Evolutionary conservation across 2,888 invertebrate genomes (phyloP).

Genomic region (Melanophora roralis): DNA sequence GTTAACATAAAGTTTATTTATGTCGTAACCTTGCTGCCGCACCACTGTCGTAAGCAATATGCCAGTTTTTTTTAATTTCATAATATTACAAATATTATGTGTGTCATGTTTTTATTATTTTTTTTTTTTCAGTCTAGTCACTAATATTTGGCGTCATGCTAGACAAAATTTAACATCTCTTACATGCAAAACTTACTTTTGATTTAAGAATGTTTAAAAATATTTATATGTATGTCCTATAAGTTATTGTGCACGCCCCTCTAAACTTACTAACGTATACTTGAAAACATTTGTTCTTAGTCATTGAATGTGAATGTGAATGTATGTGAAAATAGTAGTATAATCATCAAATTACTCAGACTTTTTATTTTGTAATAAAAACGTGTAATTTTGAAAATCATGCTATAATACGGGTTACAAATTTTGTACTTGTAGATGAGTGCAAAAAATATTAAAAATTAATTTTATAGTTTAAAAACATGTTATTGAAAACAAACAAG

Average conservation of each 20-base stretch:
- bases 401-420: constrained; percentile 47
- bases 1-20: background rate
- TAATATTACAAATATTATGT: constrained; percentile 44
- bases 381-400: constrained; percentile 16
- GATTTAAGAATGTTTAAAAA: constrained; percentile 15
- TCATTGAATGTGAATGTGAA: background rate
- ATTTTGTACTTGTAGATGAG: constrained; percentile 26
- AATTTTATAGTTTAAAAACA: constrained; percentile 40
- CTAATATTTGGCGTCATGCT: constrained; percentile 60
- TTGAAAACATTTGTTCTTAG: background rate
- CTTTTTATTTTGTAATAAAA: background rate
- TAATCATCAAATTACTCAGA: constrained; percentile 36
- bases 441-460: background rate
- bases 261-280: background rate
- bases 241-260: background rate
- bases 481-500: constrained; percentile 32
- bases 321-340: background rate
- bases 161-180: constrained; percentile 61
- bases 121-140: constrained; percentile 49
- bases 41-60: constrained; percentile 21
- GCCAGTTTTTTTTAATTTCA: constrained; percentile 22
- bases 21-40: background rate
- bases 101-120: constrained; percentile 37
- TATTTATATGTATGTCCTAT: background rate
- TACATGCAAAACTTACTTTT: constrained; percentile 58